Evolutionary conservation across 2,888 invertebrate species (phyloP).

Genomic region (Xestobium rufovillosum): DNA sequence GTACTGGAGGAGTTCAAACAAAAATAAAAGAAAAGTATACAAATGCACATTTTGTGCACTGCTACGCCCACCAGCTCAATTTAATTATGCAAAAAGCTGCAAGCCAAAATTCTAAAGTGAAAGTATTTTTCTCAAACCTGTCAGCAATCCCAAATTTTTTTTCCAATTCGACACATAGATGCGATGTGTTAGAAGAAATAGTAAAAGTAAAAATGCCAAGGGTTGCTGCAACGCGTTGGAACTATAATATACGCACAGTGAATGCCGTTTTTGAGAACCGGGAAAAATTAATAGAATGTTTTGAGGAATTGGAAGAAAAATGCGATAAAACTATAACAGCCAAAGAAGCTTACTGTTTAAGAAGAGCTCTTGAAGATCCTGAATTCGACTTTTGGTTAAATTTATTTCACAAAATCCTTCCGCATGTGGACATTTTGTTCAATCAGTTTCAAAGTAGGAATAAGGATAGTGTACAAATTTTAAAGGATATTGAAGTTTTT

Average conservation of each 20-base stretch:
- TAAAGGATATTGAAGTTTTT: no score
- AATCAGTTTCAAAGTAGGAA: conserved; percentile 21
- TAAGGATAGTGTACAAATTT: conserved; percentile 13
- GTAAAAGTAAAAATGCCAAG: conserved; percentile 17
- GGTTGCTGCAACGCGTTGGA: conserved; percentile 18
- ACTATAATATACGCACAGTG: conserved; percentile 19
- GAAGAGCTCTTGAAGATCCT: conserved; percentile 16
- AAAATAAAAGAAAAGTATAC: conserved; percentile 16
- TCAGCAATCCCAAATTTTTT: conserved; percentile 20
- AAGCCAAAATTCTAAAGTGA: conserved; percentile 4
- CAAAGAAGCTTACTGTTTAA: conserved; percentile 17
- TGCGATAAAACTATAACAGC: conserved; percentile 16
- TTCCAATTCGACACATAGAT: conserved; percentile 23
- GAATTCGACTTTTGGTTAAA: conserved; percentile 28
- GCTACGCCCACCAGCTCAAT: conserved; percentile 24
- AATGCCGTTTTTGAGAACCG: conserved; percentile 22
- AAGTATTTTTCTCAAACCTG: conserved; percentile 23
- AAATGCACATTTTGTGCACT: conserved; percentile 19
- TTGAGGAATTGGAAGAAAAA: conserved; percentile 22
- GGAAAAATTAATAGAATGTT: conserved; percentile 23
- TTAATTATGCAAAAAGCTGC: conserved; percentile 20
- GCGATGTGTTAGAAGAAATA: conserved; percentile 21
- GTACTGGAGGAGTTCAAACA: conserved; percentile 22
- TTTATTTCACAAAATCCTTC: conserved; percentile 27
- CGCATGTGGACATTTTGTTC: conserved; percentile 25